Conservation (phyloP, 2,888 invertebrate species). For the Pyrrhopygopsis socrates region DNA sequence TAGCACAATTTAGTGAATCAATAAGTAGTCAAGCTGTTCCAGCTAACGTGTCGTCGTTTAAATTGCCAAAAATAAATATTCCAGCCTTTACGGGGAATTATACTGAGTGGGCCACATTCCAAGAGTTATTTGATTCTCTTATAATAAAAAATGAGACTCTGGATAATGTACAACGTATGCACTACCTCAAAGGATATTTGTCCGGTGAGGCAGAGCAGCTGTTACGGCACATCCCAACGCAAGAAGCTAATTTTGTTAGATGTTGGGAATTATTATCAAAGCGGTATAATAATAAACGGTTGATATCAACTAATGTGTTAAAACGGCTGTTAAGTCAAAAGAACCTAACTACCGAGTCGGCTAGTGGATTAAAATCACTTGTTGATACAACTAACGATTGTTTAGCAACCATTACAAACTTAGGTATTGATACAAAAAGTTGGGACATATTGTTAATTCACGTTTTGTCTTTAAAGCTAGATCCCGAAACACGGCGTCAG, state of each 20-base stretch:
- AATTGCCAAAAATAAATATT: neutral
- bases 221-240: slow-evolving; percentile 54
- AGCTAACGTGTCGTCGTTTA: neutral
- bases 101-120: neutral
- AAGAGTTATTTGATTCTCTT: slow-evolving; percentile 26
- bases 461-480: slow-evolving; percentile 30
- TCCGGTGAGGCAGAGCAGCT: slow-evolving; percentile 82
- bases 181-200: slow-evolving; percentile 46
- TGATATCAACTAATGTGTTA: slow-evolving; percentile 26
- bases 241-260: slow-evolving; percentile 15
- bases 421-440: slow-evolving; percentile 10
- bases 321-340: slow-evolving; percentile 38
- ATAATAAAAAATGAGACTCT: slow-evolving; percentile 67
- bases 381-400: slow-evolving; percentile 43
- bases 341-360: slow-evolving; percentile 15
- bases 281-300: slow-evolving; percentile 47
- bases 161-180: slow-evolving; percentile 76
- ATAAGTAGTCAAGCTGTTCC: neutral
- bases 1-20: neutral
- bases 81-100: neutral
- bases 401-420: slow-evolving; percentile 31
- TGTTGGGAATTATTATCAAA: slow-evolving; percentile 45
- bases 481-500: slow-evolving; percentile 36
- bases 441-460: slow-evolving; percentile 54
- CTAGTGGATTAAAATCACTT: slow-evolving; percentile 23